These are phyloP conservation scores for Vombatus ursinus DNA, from an alignment of 2,113 vertebrate species.

Conservation along the genomic window DNA sequence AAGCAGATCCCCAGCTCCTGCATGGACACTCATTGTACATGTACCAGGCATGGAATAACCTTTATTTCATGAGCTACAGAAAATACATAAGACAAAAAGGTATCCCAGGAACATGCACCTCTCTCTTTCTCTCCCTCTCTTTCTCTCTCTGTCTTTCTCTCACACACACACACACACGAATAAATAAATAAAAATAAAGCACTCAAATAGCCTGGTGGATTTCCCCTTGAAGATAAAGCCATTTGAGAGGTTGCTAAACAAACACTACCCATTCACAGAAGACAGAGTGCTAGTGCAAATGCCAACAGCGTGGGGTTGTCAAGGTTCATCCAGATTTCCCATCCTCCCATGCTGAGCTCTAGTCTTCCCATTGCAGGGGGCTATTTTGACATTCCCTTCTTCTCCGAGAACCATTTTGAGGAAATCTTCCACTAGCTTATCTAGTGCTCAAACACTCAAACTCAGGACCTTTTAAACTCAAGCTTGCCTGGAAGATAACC, in stretches of 20 bases:
- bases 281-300: neutral
- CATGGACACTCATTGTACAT: neutral
- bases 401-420: neutral
- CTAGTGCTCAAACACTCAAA: neutral
- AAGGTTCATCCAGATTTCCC: neutral
- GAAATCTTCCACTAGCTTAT: neutral
- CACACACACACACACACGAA: too few species aligned
- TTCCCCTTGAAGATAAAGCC: neutral
- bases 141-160: too few species aligned
- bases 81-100: neutral
- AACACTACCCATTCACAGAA: neutral
- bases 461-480: neutral
- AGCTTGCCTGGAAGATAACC: neutral
- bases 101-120: neutral
- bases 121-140: too few species aligned
- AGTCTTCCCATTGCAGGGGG: neutral
- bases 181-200: neutral
- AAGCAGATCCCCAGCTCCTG: neutral
- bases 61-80: neutral
- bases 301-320: neutral
- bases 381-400: neutral
- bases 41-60: neutral
- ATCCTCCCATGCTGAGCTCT: neutral
- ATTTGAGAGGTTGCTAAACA: neutral
- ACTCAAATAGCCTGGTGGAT: neutral